These are phyloP conservation scores for Plagiodera versicolora DNA, from an alignment of 2,888 invertebrate genomes.

Conservation along the genomic window DNA sequence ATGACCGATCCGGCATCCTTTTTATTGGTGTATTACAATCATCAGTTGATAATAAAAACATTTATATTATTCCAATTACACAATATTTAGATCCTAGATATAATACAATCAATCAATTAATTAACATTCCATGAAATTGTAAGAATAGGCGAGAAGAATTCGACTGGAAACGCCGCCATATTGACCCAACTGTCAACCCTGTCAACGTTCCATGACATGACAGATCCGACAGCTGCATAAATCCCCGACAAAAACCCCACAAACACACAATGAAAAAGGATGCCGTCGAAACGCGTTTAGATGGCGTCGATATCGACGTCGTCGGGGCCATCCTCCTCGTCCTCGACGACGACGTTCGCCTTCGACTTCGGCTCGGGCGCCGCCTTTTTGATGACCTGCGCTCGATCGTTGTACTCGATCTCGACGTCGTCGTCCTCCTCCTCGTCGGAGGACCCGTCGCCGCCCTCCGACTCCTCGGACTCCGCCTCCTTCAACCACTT, in stretches of 20 bases:
- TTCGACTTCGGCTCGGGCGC: conserved; percentile 47
- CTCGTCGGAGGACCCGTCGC: conserved; percentile 58
- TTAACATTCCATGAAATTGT: neutral
- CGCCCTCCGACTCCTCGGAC: conserved; percentile 83
- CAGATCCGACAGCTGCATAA: too few species aligned
- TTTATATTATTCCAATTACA: too few species aligned
- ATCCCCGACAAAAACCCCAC: too few species aligned
- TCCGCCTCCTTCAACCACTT: conserved; percentile 98
- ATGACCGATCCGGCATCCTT: neutral
- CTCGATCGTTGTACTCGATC: conserved; percentile 90
- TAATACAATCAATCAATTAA: neutral
- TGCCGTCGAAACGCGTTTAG: conserved; percentile 55
- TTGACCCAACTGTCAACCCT: too few species aligned
- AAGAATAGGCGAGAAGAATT: conserved; percentile 6
- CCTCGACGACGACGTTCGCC: conserved; percentile 53
- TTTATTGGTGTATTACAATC: neutral
- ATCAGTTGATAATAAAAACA: too few species aligned
- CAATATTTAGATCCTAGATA: too few species aligned
- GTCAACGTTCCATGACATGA: too few species aligned
- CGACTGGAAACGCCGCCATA: too few species aligned
- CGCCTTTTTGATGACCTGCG: conserved; percentile 67
- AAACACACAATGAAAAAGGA: neutral
- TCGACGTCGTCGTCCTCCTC: conserved; percentile 67
- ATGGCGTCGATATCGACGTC: conserved; percentile 94
- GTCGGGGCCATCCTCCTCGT: conserved; percentile 74